Conservation (phyloP, 2,797 vertebrate species). For the Buceros bicornis region DNA sequence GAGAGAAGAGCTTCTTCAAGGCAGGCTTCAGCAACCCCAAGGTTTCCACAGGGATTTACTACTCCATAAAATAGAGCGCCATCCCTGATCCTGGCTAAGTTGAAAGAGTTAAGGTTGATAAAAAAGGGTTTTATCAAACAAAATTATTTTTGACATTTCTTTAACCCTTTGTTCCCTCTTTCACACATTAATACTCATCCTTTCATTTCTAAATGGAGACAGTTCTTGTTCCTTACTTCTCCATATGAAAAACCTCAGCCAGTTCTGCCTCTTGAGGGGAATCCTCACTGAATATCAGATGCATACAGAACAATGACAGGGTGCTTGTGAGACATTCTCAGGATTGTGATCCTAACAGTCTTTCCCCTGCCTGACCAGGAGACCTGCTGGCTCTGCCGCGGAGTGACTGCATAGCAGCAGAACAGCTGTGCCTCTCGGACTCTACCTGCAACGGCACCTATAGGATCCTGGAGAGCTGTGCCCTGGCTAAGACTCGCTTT, state of each 20-base stretch:
- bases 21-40: background rate
- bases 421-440: constrained; percentile 82
- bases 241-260: background rate
- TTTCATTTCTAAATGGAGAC: background rate
- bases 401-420: constrained; percentile 86
- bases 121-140: background rate
- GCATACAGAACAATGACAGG: background rate
- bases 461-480: constrained; percentile 85
- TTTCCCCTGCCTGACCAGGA: constrained; percentile 67
- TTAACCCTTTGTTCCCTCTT: background rate
- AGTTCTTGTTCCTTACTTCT: background rate
- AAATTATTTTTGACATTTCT: background rate
- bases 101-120: background rate
- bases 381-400: constrained; percentile 62
- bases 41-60: background rate
- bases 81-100: background rate
- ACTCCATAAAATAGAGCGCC: background rate
- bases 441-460: constrained; percentile 84
- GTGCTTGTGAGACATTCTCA: background rate
- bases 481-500: constrained; percentile 73
- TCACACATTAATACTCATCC: background rate
- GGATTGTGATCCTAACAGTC: background rate
- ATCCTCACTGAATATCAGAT: background rate
- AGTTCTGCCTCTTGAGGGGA: background rate
- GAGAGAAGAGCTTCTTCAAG: background rate